Conservation (phyloP, 53 echinoderm and acorn worm genomes). For the Echinometra lucunter region DNA sequence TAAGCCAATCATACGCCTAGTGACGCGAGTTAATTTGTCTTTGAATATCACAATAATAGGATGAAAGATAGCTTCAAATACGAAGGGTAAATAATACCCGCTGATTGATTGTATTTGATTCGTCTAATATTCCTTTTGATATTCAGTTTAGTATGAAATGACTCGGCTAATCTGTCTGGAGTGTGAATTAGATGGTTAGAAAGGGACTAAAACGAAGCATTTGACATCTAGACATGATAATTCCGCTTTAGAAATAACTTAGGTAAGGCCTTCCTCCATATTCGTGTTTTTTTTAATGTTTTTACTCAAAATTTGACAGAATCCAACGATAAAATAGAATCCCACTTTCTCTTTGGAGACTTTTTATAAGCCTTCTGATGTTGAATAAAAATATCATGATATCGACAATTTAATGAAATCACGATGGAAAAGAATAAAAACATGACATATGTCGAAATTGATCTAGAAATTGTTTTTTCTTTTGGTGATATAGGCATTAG, state of each 20-base stretch:
- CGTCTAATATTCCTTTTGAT: slow-evolving; percentile 49
- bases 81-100: slow-evolving; percentile 28
- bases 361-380: no score
- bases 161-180: slow-evolving; percentile 34
- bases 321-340: no score
- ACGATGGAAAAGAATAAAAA: no score
- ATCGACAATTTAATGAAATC: no score
- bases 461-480: no score
- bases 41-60: background rate
- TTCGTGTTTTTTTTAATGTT: background rate
- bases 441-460: no score
- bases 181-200: slow-evolving; percentile 45
- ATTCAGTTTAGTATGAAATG: slow-evolving; percentile 52
- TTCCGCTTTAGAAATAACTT: background rate
- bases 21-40: slow-evolving; percentile 17
- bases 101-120: slow-evolving; percentile 22
- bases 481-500: no score
- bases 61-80: slow-evolving; percentile 8
- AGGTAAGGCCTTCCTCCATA: background rate
- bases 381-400: no score
- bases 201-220: background rate
- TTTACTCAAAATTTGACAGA: no score
- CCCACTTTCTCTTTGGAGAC: no score
- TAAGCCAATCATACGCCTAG: slow-evolving; percentile 46
- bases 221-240: background rate